Evolutionary conservation across 2,888 invertebrate genomes (phyloP), one percentile per base, ranked within the genome.

Genomic region (Mythimna vitellina): DNA sequence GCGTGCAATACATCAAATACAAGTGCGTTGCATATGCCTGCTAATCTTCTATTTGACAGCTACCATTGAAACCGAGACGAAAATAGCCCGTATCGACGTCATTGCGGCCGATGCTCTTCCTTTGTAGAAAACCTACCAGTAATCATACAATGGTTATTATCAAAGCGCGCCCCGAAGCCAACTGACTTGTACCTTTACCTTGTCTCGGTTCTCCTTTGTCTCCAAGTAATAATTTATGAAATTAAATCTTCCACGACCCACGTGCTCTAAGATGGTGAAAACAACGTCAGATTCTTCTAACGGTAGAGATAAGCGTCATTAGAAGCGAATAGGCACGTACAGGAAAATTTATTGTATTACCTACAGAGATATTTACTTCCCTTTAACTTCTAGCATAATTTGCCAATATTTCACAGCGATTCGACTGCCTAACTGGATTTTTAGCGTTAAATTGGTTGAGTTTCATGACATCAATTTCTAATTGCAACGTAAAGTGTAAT

Each of bases 51-150:
- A 87, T 91, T 92, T 92, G 93, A 94, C 93, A 91, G 93, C 88
- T 88, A 91, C 89, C 93, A 92, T 92, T 90, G 87, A 91, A 88
- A 84, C 87, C 81, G 87, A 69, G 82, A 89, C 92, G 88, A 84
- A 94, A 94, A 95, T 95, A 95, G 89, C 92, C 78, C 67, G 82
- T 73, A 84, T 82, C 84, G 84, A 92, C 94, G 94, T 93, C 94
- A 94, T 71, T 84, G 84, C 83, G 85, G 93, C 74, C 92, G 88
- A 91, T 93, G 94, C 91, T 90, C 94, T 87, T 89, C 84, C 65
- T 70, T 74, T 76, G 63, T 87, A 83, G 64, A 74, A 80, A 78
- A 68, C 71, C 73, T 58, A 78, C 67, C 51, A 69, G 57, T 62
- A 68, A 57, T 63, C 65, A 64, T 64, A 46, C 65, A 68, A 70